Percentiles rank a stretch among this genome's conserved stretches.
Evolutionary conservation across 2,113 vertebrate species (phyloP).

Genomic region (Callopanchax toddi): DNA sequence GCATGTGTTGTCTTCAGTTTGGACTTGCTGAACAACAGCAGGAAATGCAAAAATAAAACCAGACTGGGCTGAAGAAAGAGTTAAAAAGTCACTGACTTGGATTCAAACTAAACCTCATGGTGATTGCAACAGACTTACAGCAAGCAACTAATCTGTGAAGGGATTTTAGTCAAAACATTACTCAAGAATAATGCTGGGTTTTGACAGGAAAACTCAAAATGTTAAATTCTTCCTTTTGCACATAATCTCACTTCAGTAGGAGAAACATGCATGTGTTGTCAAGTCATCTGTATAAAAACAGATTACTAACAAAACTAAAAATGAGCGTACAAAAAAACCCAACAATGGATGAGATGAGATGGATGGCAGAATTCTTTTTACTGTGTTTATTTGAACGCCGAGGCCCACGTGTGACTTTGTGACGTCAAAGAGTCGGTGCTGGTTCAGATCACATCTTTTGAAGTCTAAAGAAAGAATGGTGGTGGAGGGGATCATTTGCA

Average conservation of each 20-base stretch:
- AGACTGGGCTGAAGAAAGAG: background rate
- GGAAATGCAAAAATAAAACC: background rate
- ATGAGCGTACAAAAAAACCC: no score
- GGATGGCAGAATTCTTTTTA: no score
- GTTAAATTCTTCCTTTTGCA: background rate
- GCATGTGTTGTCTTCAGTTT: slow-evolving; percentile 24
- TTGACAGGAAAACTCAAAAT: background rate
- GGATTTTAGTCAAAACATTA: background rate
- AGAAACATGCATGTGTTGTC: no score
- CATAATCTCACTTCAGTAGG: no score
- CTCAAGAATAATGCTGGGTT: background rate
- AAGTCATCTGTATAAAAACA: no score
- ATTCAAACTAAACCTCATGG: background rate
- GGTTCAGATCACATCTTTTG: slow-evolving; percentile 33
- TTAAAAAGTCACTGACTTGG: background rate
- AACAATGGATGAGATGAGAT: no score
- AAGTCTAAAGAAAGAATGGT: slow-evolving; percentile 22
- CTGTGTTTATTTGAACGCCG: no score
- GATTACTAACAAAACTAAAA: no score
- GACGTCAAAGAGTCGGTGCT: slow-evolving; percentile 12
- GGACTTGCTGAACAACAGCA: background rate
- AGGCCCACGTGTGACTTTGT: slow-evolving; percentile 15
- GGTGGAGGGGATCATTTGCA: slow-evolving; percentile 36
- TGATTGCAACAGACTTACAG: background rate
- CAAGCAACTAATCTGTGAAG: background rate